Evolutionary conservation across 2,797 vertebrate genomes (phyloP).

Genomic region (Heteromormyrus szaboi): DNA sequence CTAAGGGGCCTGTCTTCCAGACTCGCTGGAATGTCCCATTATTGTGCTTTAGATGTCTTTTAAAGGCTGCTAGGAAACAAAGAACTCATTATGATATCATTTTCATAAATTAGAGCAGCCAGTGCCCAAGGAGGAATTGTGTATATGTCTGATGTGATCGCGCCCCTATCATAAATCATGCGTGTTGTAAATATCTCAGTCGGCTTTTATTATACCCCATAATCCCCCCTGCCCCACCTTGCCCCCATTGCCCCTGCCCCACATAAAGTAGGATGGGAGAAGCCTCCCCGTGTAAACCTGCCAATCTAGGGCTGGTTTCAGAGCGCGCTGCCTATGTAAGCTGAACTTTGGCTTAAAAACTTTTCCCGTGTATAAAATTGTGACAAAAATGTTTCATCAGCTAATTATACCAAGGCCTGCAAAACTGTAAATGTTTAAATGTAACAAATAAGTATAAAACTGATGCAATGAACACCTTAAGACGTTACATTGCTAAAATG

Average conservation of each 20-base stretch:
- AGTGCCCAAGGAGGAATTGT: neutral
- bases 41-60: neutral
- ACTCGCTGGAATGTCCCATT: neutral
- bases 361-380: neutral
- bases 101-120: constrained; percentile 12
- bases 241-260: neutral
- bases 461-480: neutral
- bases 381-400: neutral
- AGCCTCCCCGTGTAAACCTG: neutral
- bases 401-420: neutral
- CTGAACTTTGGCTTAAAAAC: neutral
- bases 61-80: constrained; percentile 16
- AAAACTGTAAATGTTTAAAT: neutral
- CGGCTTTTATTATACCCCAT: neutral
- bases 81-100: constrained; percentile 18
- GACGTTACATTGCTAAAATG: neutral
- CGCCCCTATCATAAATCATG: neutral
- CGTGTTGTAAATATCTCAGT: neutral
- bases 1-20: neutral
- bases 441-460: neutral
- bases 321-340: neutral
- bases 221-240: neutral
- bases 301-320: neutral
- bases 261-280: neutral
- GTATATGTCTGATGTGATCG: neutral